Evolutionary conservation across 2,888 invertebrate species (phyloP), one percentile per base, ranked within the genome.

Genomic region (Parapristionchus giblindavisi): DNA sequence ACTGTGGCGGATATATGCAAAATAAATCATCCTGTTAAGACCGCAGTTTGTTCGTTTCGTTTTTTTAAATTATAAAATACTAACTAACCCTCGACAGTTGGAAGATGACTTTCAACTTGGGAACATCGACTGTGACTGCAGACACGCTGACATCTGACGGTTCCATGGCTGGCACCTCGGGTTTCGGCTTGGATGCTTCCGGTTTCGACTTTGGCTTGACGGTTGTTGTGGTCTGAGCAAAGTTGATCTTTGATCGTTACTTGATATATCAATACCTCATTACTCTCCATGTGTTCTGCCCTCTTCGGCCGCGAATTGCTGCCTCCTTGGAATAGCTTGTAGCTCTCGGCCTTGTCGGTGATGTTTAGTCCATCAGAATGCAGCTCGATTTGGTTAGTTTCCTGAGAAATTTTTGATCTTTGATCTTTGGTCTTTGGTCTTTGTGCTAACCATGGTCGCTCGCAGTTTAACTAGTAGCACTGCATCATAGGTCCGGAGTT

Each of bases 401-500:
- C 14, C 70, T 71, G 27, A 11, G 11, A 40, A 3, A 38, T 8
- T 27, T 6, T 43, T 17, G 11, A 43, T 6, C 24, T 54, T 32
- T 32, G 32, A 51, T 51, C 11, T 32, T 1, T 66, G 32, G 21
- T n/a, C 3, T 1, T 21, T 29, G 38, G 11, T 5, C 17, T 1
- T 2, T 48, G 24, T 21, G 21, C 68, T n/a, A 5, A 71, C 54
- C 27, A 56, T 40, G 17, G 70, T 56, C 1, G 56, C 56, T 54
- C 56, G 36, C 4, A 71, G 29, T 40, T 71, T 71, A n/a, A 71
- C 40, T 2, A 56, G 56, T 32, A 71, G 56, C 2, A 8, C 21
- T 34, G 36, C 74, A 14, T 74, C 65, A n/a, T 74, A 74, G 4
- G 65, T 54, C 36, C 52, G 51, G 40, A 56, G 24, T 27, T 73